Evolutionary conservation across 2,797 vertebrate species (phyloP), one percentile per base, ranked within the genome.

Genomic region (Thaleichthys pacificus): DNA sequence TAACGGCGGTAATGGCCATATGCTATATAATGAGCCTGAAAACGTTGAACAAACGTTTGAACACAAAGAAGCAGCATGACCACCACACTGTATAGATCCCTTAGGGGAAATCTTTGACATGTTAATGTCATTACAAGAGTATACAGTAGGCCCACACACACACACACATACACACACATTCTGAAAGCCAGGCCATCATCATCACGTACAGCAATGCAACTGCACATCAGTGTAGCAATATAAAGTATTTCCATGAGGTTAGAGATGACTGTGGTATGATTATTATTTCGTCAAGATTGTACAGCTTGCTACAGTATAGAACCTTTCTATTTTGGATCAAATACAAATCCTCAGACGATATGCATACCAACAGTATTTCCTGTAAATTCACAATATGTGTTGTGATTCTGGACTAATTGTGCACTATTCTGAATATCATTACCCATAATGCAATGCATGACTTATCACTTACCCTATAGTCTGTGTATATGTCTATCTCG

Each of bases 11-110:
- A 61, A 64, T 64, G 62, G 21, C 62, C 75, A 72, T 77, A 75
- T 77, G 79, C 65, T 70, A 35, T n/a, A 2, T 77, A 75, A 81
- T 65, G 68, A 73, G 64, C 61, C 67, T 28, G 79, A 78, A 71
- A 68, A 19, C 17, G 15, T 19, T 32, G 32, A 1, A 32, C 32
- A 32, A 32, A 32, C 4, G 32, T 35, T 35, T 35, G 32, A 68
- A 57, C 70, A 69, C 38, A 58, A 51, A 78, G 73, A 72, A 72
- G 66, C 47, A 32, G 79, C 62, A 38, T 8, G 62, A 64, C 28
- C 62, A 64, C 62, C 60, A 30, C 60, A 61, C 60, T 30, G 60
- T 30, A 64, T 30, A 28, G 19, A 64, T 17, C 17, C 62, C 62
- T 8, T 30, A 64, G 12, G 60, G 51, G n/a, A n/a, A 17, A 17